Base-by-base conservation (phyloP, 2,797 vertebrate species). In the Podargus strigoides region DNA sequence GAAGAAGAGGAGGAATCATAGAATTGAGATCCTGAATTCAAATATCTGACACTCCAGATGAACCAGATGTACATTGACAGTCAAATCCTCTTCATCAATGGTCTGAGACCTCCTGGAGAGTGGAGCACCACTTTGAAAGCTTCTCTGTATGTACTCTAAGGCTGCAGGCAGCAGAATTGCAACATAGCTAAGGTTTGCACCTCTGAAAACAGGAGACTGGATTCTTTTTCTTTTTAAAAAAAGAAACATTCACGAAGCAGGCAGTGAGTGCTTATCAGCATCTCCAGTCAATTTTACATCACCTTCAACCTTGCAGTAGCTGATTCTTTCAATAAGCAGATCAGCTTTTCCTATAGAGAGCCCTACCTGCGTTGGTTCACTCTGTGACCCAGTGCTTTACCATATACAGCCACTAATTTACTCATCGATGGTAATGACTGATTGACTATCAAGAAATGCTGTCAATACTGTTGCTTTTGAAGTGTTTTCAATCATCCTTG, bases 251-350 rank as follows among this genome's bases (percentile, higher is more conserved):
- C 7, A 26, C 62, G 58, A 59, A 55, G 55, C 23, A 66, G 42
- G 14, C 24, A 30, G 39, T 49, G 27, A 15, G 56, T 53, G 60
- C 23, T 64, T 80, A 23, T 76, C 49, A 49, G 19, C n/a, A 18
- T 20, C 32, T 93, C 21, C 34, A 56, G 41, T 68, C 42, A 36
- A 44, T 93, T 91, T 94, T 78, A 47, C n/a, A 39, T 87, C 69
- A 34, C 60, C 64, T 70, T 42, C 85, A 76, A 7, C 52, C 53
- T 75, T 3, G 0, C 6, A 17, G 16, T 30, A 22, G 63, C 39
- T 41, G 52, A 85, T 87, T 81, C 32, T 63, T 26, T 94, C 63
- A 50, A 37, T 53, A 69, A 66, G 32, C 36, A 89, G 50, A 63
- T 75, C 34, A 39, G 4, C 6, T 63, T 93, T 75, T 62, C 32